These are phyloP conservation scores for Cylloceria caligata DNA, from an alignment of 2,888 invertebrate species.

Conservation along the genomic window DNA sequence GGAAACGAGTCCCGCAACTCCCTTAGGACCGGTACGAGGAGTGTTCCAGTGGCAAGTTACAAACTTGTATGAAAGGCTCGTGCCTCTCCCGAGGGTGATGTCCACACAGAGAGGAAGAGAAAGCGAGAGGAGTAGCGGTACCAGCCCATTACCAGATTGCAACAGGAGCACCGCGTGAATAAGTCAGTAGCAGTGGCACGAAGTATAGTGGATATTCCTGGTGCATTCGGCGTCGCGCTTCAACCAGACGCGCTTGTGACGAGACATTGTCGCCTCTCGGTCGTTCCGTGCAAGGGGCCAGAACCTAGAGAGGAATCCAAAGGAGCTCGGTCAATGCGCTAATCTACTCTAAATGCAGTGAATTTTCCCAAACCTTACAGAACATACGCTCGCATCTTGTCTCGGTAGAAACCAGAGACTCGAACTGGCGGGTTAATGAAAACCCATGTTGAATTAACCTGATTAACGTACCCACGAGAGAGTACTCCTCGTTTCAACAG, in stretches of 20 bases:
- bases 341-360: background rate
- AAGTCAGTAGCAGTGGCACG: conserved; percentile 44
- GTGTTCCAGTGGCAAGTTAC: conserved; percentile 21
- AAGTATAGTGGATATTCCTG: conserved; percentile 7
- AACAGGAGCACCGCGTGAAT: conserved; percentile 58
- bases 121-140: conserved; percentile 10
- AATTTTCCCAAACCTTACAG: conserved; percentile 22
- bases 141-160: conserved; percentile 64
- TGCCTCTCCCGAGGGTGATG: conserved; percentile 49
- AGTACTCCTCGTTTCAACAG: background rate
- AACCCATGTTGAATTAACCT: conserved; percentile 45
- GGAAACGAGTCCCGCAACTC: conserved; percentile 34
- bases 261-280: conserved; percentile 39
- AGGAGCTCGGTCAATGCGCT: background rate
- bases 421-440: conserved; percentile 1
- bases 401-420: background rate
- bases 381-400: background rate
- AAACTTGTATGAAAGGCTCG: conserved; percentile 41
- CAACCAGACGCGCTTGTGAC: conserved; percentile 42
- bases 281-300: no score
- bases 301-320: background rate
- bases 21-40: conserved; percentile 19
- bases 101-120: conserved; percentile 31
- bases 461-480: conserved; percentile 39
- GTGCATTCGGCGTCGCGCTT: conserved; percentile 36